These are phyloP conservation scores for Bucco capensis DNA, from an alignment of 2,113 vertebrate species.

Conservation along the genomic window DNA sequence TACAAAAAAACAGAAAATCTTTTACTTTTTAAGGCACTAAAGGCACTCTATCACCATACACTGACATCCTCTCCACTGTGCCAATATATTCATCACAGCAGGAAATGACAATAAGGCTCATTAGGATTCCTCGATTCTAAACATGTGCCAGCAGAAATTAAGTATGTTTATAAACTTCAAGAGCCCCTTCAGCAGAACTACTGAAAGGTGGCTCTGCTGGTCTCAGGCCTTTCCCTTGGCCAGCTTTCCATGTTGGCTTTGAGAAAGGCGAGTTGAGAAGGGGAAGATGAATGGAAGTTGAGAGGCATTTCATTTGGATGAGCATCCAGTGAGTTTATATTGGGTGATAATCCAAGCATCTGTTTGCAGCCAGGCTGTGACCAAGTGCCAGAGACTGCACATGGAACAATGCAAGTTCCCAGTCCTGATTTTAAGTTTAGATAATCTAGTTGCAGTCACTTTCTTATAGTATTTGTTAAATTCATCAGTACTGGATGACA, in stretches of 20 bases:
- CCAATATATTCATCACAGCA: not conserved
- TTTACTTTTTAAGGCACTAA: not conserved
- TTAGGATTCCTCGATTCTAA: not conserved
- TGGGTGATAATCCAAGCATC: not conserved
- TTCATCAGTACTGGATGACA: not conserved
- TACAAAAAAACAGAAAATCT: conserved; percentile 63
- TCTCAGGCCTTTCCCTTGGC: not conserved
- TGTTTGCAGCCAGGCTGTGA: not conserved
- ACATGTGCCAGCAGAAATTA: fast-evolving
- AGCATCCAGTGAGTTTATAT: not conserved
- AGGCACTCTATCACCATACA: not conserved
- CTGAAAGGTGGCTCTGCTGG: not conserved
- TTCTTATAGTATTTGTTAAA: not conserved
- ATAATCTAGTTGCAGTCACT: not conserved
- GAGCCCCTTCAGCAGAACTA: not conserved
- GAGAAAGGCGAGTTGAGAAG: not conserved
- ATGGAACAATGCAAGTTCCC: not conserved
- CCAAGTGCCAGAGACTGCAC: not conserved
- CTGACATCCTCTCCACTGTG: not conserved
- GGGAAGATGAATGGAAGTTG: not conserved
- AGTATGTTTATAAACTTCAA: not conserved
- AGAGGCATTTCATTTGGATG: not conserved
- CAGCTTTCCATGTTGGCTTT: not conserved
- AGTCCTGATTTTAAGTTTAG: not conserved
- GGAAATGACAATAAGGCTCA: not conserved